Evolutionary conservation across 2,113 vertebrate genomes (phyloP), one percentile per base, ranked within the genome.

Genomic region (Pelecanus crispus): DNA sequence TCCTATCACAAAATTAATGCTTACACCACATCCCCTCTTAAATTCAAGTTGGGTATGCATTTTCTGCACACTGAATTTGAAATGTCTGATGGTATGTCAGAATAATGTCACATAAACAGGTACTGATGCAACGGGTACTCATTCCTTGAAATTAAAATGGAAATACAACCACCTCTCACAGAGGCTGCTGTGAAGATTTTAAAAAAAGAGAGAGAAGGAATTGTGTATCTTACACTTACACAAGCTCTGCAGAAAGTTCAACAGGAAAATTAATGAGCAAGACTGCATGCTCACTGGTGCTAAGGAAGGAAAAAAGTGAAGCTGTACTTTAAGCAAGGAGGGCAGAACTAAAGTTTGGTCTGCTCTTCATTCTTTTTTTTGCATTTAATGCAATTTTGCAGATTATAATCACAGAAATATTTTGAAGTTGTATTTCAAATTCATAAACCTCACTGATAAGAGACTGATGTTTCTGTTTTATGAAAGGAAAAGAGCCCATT

Each of bases 211-310:
- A 36, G 11, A 50, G 13, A 42, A 40, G 20, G 25, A 71, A 12
- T 6, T 17, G 9, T 18, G 14, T 50, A 38, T 25, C 26, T 68
- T 47, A 63, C 62, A 20, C 22, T 81, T 44, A 26, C 7, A 78
- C 6, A 81, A 72, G 40, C n/a, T 65, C 67, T 86, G 28, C 53
- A 81, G 16, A 66, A 94, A 70, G 36, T 34, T 63, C 61, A 44
- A 6, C 11, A 25, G 50, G 52, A 63, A 87, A 94, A 84, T 42
- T 17, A 82, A 2, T 3, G 56, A 85, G 42, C 44, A 61, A 47
- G 31, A 32, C 12, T 61, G 7, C 7, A 50, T 0, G 0, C 7
- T 80, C 31, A 28, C 18, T 32, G 50, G 17, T 29, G 21, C 38
- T 31, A 29, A 63, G 53, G 62, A 85, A 44, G 42, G 34, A 42